Percentiles rank a stretch among this genome's conserved stretches.
Evolutionary conservation across 2,888 invertebrate species (phyloP).

Genomic region (Ennomos erosarius): DNA sequence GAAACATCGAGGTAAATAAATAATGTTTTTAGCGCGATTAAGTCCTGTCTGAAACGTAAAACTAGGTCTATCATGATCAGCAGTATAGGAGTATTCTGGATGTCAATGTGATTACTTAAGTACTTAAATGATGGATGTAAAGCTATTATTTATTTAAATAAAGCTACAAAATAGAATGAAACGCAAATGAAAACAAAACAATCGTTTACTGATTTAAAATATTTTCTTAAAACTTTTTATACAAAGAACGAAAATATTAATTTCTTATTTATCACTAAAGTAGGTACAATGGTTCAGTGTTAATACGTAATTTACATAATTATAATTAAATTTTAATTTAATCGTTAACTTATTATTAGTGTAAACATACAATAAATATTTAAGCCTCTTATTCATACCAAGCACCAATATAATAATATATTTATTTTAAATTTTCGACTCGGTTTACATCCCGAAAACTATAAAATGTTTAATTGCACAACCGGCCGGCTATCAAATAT

Average conservation of each 20-base stretch:
- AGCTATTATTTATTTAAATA: no score
- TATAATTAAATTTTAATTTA: background rate
- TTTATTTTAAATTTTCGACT: constrained; percentile 52
- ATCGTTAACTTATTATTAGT: constrained; percentile 3
- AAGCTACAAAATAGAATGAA: constrained; percentile 13
- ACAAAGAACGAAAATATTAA: constrained; percentile 59
- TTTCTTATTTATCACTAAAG: constrained; percentile 20
- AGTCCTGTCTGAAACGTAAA: no score
- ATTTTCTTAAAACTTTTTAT: constrained; percentile 54
- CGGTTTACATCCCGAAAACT: constrained; percentile 50
- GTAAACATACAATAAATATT: constrained; percentile 56
- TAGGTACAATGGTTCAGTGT: background rate
- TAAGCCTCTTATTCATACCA: constrained; percentile 67
- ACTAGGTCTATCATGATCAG: no score
- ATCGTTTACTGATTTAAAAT: constrained; percentile 50
- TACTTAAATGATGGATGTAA: no score
- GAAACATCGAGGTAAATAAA: no score
- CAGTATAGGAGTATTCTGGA: no score
- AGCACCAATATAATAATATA: constrained; percentile 54
- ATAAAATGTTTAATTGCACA: constrained; percentile 76
- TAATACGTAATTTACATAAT: background rate
- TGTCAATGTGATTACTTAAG: no score
- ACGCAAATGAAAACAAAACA: constrained; percentile 31
- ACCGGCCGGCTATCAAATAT: constrained; percentile 75
- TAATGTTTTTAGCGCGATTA: no score